A percentile compares a stretch with the other conserved stretches of the same genome.
phyloP scores from a whole-genome alignment of 2,888 invertebrate species.

The Auanema freiburgensis region DNA sequence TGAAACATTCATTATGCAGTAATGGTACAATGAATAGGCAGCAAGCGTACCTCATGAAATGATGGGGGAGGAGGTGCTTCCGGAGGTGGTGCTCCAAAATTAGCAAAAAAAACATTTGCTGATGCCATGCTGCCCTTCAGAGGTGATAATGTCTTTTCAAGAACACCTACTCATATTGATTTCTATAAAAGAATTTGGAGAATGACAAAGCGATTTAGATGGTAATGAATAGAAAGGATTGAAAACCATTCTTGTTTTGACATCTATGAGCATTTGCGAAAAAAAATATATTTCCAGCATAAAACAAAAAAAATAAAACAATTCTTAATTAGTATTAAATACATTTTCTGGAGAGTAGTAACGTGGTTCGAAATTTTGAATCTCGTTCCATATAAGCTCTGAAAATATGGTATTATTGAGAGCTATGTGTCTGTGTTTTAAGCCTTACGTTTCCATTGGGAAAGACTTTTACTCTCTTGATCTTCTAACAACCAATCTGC shows the following conservation, averaged over 20 bases:
- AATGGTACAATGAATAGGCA: neutral
- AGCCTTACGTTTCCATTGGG: constrained; percentile 50
- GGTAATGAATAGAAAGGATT: neutral
- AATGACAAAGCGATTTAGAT: neutral
- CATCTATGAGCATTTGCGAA: too few species aligned
- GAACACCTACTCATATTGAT: constrained; percentile 17
- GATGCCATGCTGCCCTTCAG: constrained; percentile 13
- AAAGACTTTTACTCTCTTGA: constrained; percentile 42
- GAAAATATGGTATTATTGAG: constrained; percentile 14
- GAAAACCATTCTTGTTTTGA: constrained; percentile 1
- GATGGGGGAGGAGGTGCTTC: constrained; percentile 35
- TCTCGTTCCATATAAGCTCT: constrained; percentile 47
- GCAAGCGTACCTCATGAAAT: constrained; percentile 34
- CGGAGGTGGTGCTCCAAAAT: constrained; percentile 39
- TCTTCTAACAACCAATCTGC: constrained; percentile 49
- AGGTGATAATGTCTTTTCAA: too few species aligned
- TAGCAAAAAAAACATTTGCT: constrained; percentile 38
- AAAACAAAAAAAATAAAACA: too few species aligned
- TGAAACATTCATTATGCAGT: constrained; percentile 16
- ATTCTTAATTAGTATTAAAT: too few species aligned
- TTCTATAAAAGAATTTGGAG: constrained; percentile 22
- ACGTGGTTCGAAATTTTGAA: constrained; percentile 26
- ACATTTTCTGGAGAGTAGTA: too few species aligned
- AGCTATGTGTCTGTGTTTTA: neutral
- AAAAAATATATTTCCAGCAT: too few species aligned